Base-by-base conservation (phyloP, 2,888 invertebrate genomes). In the Incurvaria masculella region DNA sequence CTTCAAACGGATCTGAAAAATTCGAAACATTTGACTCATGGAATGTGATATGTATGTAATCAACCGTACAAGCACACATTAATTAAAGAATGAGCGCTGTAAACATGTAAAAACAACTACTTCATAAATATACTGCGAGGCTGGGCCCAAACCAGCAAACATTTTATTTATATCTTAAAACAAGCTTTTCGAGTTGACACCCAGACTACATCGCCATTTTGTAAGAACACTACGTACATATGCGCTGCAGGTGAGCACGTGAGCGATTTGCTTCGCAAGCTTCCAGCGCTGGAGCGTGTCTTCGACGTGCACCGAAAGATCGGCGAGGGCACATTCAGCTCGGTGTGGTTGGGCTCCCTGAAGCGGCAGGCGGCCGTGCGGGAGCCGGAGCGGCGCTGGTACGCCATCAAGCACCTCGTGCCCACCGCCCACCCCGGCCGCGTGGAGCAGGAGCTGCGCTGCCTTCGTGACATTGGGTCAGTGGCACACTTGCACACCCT, bases 291-390 rank as follows among this genome's bases (percentile, higher is more conserved):
- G 54, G 80, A 81, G 40, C 79, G 81, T 53, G 74, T 84, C 53
- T 88, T 89, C 61, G 72, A 84, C 54, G 72, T 89, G 27, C 85
- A 86, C 62, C 80, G 80, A 38, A 87, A 89, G 60, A 86, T 91
- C 57, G 91, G 91, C 0, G 87, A 88, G 72, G 94, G 94, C 17
- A 91, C 94, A 2, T 94, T 94, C 62, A 94, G 94, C 64, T 88
- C 88, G 1, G 94, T 94, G 20, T 91, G 88, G 60, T 69, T 92
- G 58, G 94, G 89, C 1, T 85, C 85, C 2, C 66, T 90, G 46
- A 83, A 82, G 62, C 70, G 74, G 53, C 70, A 73, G 26, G 52
- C 64, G 1, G 49, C 52, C 6, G 54, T 80, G 51, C 64, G 76
- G 1, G 65, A 70, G 1, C 54, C 65, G 5, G 63, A 72, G 47